Base-by-base conservation (phyloP, 2,888 invertebrate genomes). In the Nymphalis urticae region DNA sequence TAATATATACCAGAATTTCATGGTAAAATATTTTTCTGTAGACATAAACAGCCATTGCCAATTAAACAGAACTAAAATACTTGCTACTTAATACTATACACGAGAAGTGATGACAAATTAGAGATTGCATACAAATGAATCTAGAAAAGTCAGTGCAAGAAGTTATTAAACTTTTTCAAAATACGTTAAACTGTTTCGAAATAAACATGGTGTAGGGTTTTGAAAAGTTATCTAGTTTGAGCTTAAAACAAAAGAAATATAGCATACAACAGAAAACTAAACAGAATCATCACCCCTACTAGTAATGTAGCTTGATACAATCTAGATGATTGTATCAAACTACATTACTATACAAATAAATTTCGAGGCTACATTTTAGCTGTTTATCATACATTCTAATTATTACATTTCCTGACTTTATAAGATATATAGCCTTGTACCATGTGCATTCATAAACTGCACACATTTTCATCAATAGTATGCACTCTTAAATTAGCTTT, bases 391-490 rank as follows among this genome's bases (percentile, higher is more conserved):
- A 27, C 24, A 42, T 42, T 42, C 24, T 16, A 13, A 54, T 27
- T 13, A 60, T 50, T 24, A 16, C n/a, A 56, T 24, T 27, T 48
- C 61, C 62, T 68, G 68, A 51, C 64, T 48, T 60, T 51, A 19
- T 47, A 61, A 53, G 3, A 58, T 10, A n/a, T 19, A 17, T 58
- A 2, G 13, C 36, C 48, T 48, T 36, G 36, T 60, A 50, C 9
- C n/a, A 21, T 27, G 48, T 27, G 27, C 58, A 65, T 58, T 62
- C 58, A 62, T 51, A 47, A 51, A 69, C 48, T 69, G 69, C 62
- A 65, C 65, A 69, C 69, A 62, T 69, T 65, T 58, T 58, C 51
- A 62, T 58, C 56, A 61, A 56, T 65, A 69, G 69, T 65, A 68
- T 64, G 59, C 64, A 32, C 27, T 19, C 21, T 32, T 32, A 16